Base-by-base conservation (phyloP, 2,113 vertebrate genomes). In the Kryptolebias marmoratus region DNA sequence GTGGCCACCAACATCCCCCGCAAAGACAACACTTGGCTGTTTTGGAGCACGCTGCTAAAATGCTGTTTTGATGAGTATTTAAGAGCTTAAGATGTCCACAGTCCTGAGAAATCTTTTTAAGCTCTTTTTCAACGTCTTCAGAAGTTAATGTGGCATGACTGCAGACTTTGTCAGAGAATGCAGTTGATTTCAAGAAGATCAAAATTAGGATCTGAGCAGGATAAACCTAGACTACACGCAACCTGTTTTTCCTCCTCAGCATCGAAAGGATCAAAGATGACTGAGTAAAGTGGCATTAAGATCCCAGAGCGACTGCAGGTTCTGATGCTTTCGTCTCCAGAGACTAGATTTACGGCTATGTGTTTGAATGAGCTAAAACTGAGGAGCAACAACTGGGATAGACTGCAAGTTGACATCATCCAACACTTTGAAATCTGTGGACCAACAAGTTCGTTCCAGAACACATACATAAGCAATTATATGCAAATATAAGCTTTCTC, bases 261-360 rank as follows among this genome's bases (percentile, higher is more conserved):
- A 57, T 11, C 36, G n/a, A 12, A 4, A 80, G 50, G 73, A 79
- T 73, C 68, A 80, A 63, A 82, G 49, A 75, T 55, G 77, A 66
- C 54, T 78, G 50, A 68, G 84, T 79, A 59, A 79, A 85, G 75
- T 83, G 73, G 72, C 70, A 65, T 79, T 65, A 88, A 54, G 57
- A 54, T 77, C 56, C 77, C 75, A 49, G 31, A 72, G 77, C 18
- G 15, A 66, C 74, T 2, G 1, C 47, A 59, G 50, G 67, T 80
- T 70, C 67, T 12, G 1, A 50, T 75, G 71, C 70, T 11, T 54
- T 45, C 0, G 49, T 81, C 82, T 79, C 69, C 15, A 1, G 65
- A 58, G 79, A 66, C 15, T 22, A 56, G 32, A 47, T 39, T 64
- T 16, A 44, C 63, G 15, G 55, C 55, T 68, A 22, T 32, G 31